These are phyloP conservation scores for Pluvianellus socialis DNA, from an alignment of 2,113 vertebrate genomes.

Conservation along the genomic window DNA sequence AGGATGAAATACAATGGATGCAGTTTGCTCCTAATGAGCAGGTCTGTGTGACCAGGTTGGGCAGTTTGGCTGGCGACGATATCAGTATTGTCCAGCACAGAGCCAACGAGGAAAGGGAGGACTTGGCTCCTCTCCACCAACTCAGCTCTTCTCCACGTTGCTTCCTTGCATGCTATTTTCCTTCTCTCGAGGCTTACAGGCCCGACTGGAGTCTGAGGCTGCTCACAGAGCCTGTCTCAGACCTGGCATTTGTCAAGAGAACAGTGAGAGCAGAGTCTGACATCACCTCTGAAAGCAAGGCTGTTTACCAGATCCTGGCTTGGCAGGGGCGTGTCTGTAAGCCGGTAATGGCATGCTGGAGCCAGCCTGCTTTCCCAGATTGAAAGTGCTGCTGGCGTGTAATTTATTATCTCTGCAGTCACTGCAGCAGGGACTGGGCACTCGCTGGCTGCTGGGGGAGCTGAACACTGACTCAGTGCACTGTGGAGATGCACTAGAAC, in stretches of 20 bases:
- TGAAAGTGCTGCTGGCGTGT: background rate
- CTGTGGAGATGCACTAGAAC: background rate
- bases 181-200: background rate
- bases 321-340: background rate
- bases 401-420: conserved; percentile 51
- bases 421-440: conserved; percentile 5
- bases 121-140: background rate
- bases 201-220: background rate
- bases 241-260: conserved; percentile 9
- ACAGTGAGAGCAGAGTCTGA: background rate
- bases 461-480: background rate
- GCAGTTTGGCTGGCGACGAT: background rate
- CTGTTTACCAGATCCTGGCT: background rate
- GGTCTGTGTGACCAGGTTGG: background rate
- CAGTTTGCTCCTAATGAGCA: background rate
- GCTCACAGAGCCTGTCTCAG: background rate
- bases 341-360: background rate
- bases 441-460: background rate
- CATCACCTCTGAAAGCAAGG: conserved; percentile 2
- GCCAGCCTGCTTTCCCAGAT: background rate
- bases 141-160: background rate
- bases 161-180: background rate
- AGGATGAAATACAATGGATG: background rate
- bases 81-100: background rate
- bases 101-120: background rate